Percentiles rank a stretch among this genome's conserved stretches.
phyloP scores from a whole-genome alignment of 92 coral and sea anemone species.

The Isaurus tuberculatus region DNA sequence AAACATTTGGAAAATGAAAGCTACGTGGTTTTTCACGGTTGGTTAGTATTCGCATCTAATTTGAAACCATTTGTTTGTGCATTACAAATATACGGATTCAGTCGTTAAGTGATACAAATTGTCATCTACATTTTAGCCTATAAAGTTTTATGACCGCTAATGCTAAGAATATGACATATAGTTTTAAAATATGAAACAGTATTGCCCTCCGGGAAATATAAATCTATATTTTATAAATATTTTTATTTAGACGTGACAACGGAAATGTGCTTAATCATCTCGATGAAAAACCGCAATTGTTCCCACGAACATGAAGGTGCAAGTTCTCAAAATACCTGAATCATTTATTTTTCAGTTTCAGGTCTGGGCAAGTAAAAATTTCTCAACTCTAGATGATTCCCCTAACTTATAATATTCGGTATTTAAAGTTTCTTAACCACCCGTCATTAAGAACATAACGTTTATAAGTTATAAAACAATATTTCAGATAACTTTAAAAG shows the following conservation, averaged over 20 bases:
- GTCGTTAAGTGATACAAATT: too few species aligned
- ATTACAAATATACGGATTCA: not conserved
- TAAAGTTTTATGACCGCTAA: too few species aligned
- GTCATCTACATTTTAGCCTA: too few species aligned
- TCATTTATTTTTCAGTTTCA: not conserved
- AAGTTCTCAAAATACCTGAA: slow-evolving; percentile 5
- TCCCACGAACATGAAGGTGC: not conserved
- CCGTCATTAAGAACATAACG: not conserved
- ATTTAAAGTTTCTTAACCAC: not conserved
- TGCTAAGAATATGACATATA: not conserved
- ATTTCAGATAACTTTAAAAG: not conserved
- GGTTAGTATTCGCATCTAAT: not conserved
- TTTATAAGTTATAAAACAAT: slow-evolving; percentile 5
- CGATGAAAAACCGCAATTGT: slow-evolving; percentile 13
- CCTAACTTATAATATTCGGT: not conserved
- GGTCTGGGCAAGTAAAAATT: not conserved
- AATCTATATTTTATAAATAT: not conserved
- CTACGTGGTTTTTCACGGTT: slow-evolving; percentile 2
- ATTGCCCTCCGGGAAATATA: slow-evolving; percentile 3
- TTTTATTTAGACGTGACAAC: slow-evolving; percentile 3
- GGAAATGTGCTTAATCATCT: not conserved
- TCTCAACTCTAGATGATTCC: not conserved
- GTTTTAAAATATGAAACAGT: not conserved
- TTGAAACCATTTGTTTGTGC: not conserved
- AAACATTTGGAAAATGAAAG: not conserved